phyloP scores from a whole-genome alignment of 2,113 vertebrate genomes.

The Martes martes region DNA sequence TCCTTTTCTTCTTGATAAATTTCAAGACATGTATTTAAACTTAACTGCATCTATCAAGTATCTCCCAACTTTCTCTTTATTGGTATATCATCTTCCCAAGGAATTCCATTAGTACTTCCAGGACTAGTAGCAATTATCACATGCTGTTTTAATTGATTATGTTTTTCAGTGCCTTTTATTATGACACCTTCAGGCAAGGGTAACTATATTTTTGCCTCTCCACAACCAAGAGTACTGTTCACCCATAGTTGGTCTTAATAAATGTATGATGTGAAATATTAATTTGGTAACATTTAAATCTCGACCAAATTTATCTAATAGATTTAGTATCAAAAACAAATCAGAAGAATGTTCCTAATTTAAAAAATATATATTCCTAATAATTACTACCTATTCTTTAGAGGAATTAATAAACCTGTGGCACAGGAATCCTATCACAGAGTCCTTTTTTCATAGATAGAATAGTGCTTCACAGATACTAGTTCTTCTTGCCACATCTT shows the following conservation, averaged over 20 bases:
- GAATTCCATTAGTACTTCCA: neutral
- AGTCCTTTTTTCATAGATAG: too few relatives aligned
- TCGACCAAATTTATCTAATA: neutral
- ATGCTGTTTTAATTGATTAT: neutral
- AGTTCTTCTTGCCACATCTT: neutral
- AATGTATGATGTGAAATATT: neutral
- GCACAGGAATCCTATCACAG: neutral
- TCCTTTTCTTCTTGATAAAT: neutral
- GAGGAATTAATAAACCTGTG: neutral
- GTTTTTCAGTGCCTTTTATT: neutral
- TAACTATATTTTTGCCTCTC: neutral
- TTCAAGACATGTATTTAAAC: neutral
- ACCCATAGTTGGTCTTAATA: neutral
- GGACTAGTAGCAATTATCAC: neutral
- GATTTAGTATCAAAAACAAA: neutral
- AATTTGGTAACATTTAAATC: neutral
- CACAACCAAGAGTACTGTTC: neutral
- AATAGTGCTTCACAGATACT: neutral
- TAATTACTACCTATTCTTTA: neutral
- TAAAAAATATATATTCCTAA: neutral
- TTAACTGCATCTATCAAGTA: neutral
- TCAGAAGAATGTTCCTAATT: neutral
- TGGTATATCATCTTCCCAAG: neutral
- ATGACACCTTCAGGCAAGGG: neutral
- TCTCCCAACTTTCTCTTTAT: neutral